A percentile compares a stretch with the other conserved stretches of the same genome.
Conservation (phyloP, 2,888 invertebrate genomes). For the Philereme vetulata region DNA sequence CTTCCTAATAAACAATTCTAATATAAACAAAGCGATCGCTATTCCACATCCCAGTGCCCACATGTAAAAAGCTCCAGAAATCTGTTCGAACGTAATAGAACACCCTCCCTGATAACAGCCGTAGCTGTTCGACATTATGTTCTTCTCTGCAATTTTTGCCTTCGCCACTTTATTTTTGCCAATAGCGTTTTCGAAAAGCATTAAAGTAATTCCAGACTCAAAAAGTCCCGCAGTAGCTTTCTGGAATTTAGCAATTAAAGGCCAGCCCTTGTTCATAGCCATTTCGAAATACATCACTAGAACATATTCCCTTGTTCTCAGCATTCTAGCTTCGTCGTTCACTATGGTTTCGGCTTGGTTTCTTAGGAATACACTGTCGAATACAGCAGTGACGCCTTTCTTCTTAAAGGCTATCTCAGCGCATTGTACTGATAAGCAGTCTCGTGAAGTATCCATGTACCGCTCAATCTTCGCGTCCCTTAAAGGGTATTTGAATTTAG, state of each 20-base stretch:
- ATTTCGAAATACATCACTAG: slow-evolving; percentile 66
- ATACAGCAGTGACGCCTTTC: slow-evolving; percentile 56
- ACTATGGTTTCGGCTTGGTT: slow-evolving; percentile 59
- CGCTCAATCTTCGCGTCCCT: slow-evolving; percentile 51
- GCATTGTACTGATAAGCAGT: slow-evolving; percentile 59
- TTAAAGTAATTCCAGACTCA: slow-evolving; percentile 65
- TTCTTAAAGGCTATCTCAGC: slow-evolving; percentile 41
- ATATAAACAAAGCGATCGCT: slow-evolving; percentile 51
- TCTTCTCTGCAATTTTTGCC: slow-evolving; percentile 51
- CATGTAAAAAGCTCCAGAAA: slow-evolving; percentile 58
- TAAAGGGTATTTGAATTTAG: slow-evolving; percentile 53
- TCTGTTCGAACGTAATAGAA: slow-evolving; percentile 55
- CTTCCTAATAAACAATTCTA: slow-evolving; percentile 41
- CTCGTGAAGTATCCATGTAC: slow-evolving; percentile 51
- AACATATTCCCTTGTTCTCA: slow-evolving; percentile 54
- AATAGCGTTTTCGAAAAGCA: slow-evolving; percentile 58
- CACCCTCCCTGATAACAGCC: slow-evolving; percentile 62
- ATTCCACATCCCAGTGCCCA: slow-evolving; percentile 59
- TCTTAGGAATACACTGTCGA: slow-evolving; percentile 52
- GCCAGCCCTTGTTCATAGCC: slow-evolving; percentile 54
- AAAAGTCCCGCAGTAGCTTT: slow-evolving; percentile 51
- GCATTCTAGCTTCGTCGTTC: slow-evolving; percentile 59
- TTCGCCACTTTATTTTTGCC: slow-evolving; percentile 57
- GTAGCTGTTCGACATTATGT: slow-evolving; percentile 59
- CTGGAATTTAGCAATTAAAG: slow-evolving; percentile 47